Conservation (phyloP, 2,888 invertebrate genomes). For the Eupithecia abbreviata region DNA sequence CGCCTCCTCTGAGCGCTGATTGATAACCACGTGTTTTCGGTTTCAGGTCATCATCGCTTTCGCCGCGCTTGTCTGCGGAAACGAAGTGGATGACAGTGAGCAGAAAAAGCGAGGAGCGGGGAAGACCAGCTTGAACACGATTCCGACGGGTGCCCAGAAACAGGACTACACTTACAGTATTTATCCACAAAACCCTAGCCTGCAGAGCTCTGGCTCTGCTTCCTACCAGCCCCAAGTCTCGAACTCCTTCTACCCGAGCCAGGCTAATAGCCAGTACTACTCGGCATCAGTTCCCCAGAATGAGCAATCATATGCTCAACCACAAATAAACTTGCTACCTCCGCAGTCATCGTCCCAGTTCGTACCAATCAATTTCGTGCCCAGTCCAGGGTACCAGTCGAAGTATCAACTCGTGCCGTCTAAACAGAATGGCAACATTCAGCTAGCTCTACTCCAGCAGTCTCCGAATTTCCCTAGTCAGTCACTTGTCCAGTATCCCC, state of each 20-base stretch:
- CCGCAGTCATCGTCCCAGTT: slow-evolving; percentile 66
- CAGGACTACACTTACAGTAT: slow-evolving; percentile 76
- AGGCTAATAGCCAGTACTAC: slow-evolving; percentile 68
- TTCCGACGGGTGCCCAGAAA: slow-evolving; percentile 75
- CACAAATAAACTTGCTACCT: slow-evolving; percentile 61
- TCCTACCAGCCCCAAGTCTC: slow-evolving; percentile 67
- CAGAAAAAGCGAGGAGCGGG: slow-evolving; percentile 76
- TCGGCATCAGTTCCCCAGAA: slow-evolving; percentile 54
- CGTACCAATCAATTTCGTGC: slow-evolving; percentile 71
- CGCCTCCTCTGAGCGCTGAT: slow-evolving; percentile 54
- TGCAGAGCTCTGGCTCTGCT: slow-evolving; percentile 54
- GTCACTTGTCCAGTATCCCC: slow-evolving; percentile 61
- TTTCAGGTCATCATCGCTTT: slow-evolving; percentile 72
- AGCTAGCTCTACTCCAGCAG: slow-evolving; percentile 69
- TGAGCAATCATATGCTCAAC: slow-evolving; percentile 55
- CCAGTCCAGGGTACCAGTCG: slow-evolving; percentile 73
- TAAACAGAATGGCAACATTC: slow-evolving; percentile 68
- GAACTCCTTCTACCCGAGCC: slow-evolving; percentile 74
- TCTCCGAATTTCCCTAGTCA: slow-evolving; percentile 57
- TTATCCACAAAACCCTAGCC: slow-evolving; percentile 64
- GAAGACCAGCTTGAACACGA: slow-evolving; percentile 70
- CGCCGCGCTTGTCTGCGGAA: slow-evolving; percentile 63
- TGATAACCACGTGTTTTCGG: slow-evolving; percentile 55
- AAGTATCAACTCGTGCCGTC: slow-evolving; percentile 75
- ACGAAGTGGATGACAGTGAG: slow-evolving; percentile 72